These are phyloP conservation scores for Hippopotamyrus pictus DNA, from an alignment of 2,797 vertebrate genomes.

Conservation along the genomic window DNA sequence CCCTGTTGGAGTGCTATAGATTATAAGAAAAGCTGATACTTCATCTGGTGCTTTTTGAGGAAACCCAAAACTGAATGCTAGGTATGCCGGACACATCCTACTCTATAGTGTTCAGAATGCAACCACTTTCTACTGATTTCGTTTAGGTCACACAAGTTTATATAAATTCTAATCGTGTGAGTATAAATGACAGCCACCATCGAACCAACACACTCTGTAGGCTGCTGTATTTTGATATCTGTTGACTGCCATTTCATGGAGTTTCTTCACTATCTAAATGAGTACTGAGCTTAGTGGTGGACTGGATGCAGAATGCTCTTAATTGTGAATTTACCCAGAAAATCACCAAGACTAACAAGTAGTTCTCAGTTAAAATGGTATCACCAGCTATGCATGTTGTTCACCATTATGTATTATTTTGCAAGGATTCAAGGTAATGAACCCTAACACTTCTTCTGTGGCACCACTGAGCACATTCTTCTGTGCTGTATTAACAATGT, in stretches of 20 bases:
- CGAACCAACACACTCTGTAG: slow-evolving; percentile 21
- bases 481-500: slow-evolving; percentile 6
- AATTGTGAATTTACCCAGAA: slow-evolving; percentile 26
- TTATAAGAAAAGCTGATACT: neutral
- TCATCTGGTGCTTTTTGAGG: neutral
- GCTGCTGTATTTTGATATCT: slow-evolving; percentile 21
- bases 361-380: neutral
- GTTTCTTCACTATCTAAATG: slow-evolving; percentile 11
- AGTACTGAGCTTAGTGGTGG: neutral
- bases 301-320: slow-evolving; percentile 21
- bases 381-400: neutral
- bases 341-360: slow-evolving; percentile 21
- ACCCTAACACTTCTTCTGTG: slow-evolving; percentile 8
- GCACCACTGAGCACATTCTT: slow-evolving; percentile 24
- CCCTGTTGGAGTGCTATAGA: neutral
- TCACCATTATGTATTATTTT: neutral
- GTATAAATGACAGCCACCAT: neutral
- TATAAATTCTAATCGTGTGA: neutral
- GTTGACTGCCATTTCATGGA: slow-evolving; percentile 12
- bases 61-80: neutral
- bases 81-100: neutral
- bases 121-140: neutral
- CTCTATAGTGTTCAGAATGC: neutral
- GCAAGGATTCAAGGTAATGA: slow-evolving; percentile 20
- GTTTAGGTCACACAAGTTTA: neutral